Evolutionary conservation across 2,888 invertebrate genomes (phyloP), one percentile per base, ranked within the genome.

Genomic region (Trichogramma evanescens): DNA sequence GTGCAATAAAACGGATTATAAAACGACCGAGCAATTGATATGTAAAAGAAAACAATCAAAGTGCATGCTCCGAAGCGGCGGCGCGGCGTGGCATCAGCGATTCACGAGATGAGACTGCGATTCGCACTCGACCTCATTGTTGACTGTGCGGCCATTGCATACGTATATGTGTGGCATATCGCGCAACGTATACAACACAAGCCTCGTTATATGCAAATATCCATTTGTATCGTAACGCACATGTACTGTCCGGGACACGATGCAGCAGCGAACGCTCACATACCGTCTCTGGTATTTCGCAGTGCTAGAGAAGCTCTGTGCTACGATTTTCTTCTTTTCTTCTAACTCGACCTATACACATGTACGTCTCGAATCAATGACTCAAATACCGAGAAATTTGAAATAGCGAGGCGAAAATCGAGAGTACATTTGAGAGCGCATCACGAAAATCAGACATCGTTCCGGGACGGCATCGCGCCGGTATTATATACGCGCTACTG

Each of bases 401-500:
- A 55, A 26, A 26, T 26, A 26, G 26, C 26, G 26, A 26, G 26
- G 26, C 26, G 26, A 26, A 26, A 26, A 50, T 60, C 60, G 50
- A 55, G 55, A 59, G 59, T 58, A 55, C 58, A 46, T 56, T 57
- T 54, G 55, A 50, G 40, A 40, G 44, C 38, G n/a, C n/a, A 42
- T 10, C 26, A 26, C 43, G 26, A 10, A 39, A 42, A 40, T 4
- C 39, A 43, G 4, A 13, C 43, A 46, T 13, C 44, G 42, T 39
- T 48, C 46, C 26, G 56, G 58, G 58, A 50, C 50, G 9, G 8
- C 6, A 50, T 8, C 9, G 7, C 10, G 10, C n/a, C 10, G 48
- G 13, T 8, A 9, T 9, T 5, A 8, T 42, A 13, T 44, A 44
- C 26, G 41, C 53, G 44, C 44, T 53, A 40, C 49, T 45, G 8